A percentile compares a stretch with the other conserved stretches of the same genome.
These are phyloP conservation scores for Athripsodes cinereus DNA, from an alignment of 2,888 invertebrate genomes.

Conservation along the genomic window DNA sequence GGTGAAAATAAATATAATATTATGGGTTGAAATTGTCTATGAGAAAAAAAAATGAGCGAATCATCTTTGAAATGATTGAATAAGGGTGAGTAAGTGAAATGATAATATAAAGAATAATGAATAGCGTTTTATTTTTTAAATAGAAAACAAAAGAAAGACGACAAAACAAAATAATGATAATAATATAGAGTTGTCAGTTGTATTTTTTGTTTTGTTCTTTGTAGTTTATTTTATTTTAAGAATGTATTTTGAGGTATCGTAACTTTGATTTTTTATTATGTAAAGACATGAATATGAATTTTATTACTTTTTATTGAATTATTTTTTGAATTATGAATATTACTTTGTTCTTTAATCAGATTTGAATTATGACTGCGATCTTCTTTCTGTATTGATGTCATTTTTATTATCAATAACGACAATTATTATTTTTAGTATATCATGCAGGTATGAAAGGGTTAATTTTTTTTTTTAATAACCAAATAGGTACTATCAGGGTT, in stretches of 20 bases:
- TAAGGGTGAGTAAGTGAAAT: neutral
- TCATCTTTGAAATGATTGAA: neutral
- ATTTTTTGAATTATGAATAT: constrained; percentile 2
- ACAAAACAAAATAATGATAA: neutral
- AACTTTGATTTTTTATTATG: constrained; percentile 2
- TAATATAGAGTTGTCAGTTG: neutral
- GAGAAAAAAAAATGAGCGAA: neutral
- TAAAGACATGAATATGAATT: neutral
- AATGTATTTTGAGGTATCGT: constrained; percentile 15
- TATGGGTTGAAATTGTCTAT: neutral
- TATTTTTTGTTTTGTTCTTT: neutral
- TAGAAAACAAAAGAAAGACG: neutral
- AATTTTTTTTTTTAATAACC: too few species aligned
- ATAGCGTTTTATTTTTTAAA: neutral
- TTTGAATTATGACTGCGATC: neutral
- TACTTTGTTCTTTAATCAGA: neutral
- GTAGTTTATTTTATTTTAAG: constrained; percentile 15
- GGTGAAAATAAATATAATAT: neutral
- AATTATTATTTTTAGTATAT: too few species aligned
- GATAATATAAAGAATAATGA: neutral
- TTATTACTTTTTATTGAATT: neutral
- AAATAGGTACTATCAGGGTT: too few species aligned
- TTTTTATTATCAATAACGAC: too few species aligned
- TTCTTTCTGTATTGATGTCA: too few species aligned
- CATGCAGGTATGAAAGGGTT: too few species aligned